phyloP scores from a whole-genome alignment of 2,113 vertebrate genomes.

The Leptobrachium leishanense region DNA sequence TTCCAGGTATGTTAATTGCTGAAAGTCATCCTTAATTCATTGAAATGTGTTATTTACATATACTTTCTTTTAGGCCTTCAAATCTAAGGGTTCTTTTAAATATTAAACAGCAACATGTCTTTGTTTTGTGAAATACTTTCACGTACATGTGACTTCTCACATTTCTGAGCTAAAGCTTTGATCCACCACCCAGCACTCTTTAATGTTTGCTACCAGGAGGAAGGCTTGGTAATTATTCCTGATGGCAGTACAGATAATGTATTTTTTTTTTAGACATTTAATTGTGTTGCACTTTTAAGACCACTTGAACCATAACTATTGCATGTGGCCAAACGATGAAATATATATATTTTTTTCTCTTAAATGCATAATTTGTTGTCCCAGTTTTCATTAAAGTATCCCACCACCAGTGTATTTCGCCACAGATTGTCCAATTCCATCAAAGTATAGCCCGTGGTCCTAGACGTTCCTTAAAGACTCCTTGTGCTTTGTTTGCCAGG shows the following conservation, averaged over 20 bases:
- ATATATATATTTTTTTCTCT: background rate
- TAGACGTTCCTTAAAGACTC: background rate
- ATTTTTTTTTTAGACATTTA: too few species aligned
- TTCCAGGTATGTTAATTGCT: too few species aligned
- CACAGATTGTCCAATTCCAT: background rate
- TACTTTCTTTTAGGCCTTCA: too few species aligned
- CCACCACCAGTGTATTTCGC: background rate
- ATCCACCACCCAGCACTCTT: slow-evolving; percentile 2
- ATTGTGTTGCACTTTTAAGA: too few species aligned
- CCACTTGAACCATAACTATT: background rate
- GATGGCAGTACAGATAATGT: background rate
- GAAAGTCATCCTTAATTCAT: too few species aligned
- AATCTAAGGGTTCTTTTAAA: too few species aligned
- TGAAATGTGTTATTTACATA: too few species aligned
- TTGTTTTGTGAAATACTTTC: background rate
- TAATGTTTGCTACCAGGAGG: background rate
- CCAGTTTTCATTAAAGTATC: too few species aligned
- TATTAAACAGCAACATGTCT: background rate
- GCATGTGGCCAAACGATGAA: background rate
- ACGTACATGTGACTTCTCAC: slow-evolving; percentile 5
- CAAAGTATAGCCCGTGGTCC: background rate
- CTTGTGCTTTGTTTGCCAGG: slow-evolving; percentile 21
- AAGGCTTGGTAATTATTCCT: background rate
- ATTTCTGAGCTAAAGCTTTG: background rate
- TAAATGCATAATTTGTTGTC: too few species aligned